A percentile compares a stretch with the other conserved stretches of the same genome.
phyloP scores from a whole-genome alignment of 2,113 vertebrate species.

The Pachyramphus minor region DNA sequence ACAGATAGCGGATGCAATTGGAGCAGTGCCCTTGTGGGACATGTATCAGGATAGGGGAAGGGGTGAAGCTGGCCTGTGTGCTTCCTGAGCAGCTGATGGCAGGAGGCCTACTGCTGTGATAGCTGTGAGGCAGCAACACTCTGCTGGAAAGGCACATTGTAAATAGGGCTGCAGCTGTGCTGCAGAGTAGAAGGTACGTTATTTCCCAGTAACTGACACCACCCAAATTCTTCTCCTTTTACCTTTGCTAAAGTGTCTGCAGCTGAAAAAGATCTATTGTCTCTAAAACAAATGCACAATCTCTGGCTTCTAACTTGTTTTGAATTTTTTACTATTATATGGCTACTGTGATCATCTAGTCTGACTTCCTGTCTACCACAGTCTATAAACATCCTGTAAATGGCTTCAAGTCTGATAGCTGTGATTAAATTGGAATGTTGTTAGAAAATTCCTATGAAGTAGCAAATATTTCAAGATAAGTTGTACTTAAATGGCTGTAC shows the following conservation, averaged over 20 bases:
- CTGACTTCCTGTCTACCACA: neutral
- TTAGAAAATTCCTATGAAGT: constrained; percentile 6
- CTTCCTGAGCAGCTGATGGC: neutral
- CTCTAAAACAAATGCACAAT: constrained; percentile 17
- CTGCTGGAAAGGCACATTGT: neutral
- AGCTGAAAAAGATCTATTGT: constrained; percentile 32
- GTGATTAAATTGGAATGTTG: constrained; percentile 46
- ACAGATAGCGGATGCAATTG: neutral
- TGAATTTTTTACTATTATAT: constrained; percentile 39
- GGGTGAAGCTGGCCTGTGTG: neutral
- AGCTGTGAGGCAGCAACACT: neutral
- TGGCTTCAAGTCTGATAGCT: constrained; percentile 25
- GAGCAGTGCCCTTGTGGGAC: neutral
- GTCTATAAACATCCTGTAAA: constrained; percentile 67
- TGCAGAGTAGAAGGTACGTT: neutral
- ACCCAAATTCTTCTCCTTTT: neutral
- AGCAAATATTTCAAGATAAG: neutral
- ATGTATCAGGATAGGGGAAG: neutral
- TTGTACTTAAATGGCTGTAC: too few relatives aligned
- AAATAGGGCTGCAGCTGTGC: neutral
- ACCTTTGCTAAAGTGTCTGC: neutral
- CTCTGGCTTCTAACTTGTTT: constrained; percentile 57
- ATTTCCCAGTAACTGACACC: neutral
- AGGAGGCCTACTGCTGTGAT: neutral
- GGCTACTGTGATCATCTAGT: constrained; percentile 45